Percentiles rank a stretch among this genome's conserved stretches.
phyloP scores from a whole-genome alignment of 2,888 invertebrate species.

The Drosophila yooni region DNA sequence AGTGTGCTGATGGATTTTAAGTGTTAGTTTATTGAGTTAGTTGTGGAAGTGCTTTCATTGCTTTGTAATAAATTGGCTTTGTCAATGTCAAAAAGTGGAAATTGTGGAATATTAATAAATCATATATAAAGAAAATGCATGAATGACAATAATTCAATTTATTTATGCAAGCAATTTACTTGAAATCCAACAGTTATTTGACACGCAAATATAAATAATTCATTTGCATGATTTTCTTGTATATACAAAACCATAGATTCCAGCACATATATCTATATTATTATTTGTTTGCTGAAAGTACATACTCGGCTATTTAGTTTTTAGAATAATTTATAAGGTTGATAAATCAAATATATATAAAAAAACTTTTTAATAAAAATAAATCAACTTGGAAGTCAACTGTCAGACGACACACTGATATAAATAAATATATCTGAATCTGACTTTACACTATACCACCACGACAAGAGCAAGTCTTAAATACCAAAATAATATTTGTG shows the following conservation, averaged over 20 bases:
- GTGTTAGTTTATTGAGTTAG: constrained; percentile 27
- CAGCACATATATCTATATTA: not conserved
- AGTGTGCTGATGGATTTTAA: constrained; percentile 14
- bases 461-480: not conserved
- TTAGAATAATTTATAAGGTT: not conserved
- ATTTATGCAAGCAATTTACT: constrained; percentile 1
- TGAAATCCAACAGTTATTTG: constrained; percentile 4
- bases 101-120: not conserved
- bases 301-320: not conserved
- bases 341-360: not conserved
- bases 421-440: not conserved
- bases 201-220: not conserved
- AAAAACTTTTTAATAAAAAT: not conserved
- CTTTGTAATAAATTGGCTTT: constrained; percentile 11
- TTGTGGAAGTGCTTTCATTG: constrained; percentile 10
- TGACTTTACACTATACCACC: not conserved
- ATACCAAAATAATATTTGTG: not conserved
- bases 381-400: not conserved
- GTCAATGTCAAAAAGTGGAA: not conserved
- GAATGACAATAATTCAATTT: not conserved
- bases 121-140: not conserved
- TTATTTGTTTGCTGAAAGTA: not conserved
- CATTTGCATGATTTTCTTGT: not conserved
- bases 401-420: not conserved
- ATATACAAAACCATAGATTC: not conserved